Base-by-base conservation (phyloP, 2,888 invertebrate genomes). In the Perizoma flavofasciatum region DNA sequence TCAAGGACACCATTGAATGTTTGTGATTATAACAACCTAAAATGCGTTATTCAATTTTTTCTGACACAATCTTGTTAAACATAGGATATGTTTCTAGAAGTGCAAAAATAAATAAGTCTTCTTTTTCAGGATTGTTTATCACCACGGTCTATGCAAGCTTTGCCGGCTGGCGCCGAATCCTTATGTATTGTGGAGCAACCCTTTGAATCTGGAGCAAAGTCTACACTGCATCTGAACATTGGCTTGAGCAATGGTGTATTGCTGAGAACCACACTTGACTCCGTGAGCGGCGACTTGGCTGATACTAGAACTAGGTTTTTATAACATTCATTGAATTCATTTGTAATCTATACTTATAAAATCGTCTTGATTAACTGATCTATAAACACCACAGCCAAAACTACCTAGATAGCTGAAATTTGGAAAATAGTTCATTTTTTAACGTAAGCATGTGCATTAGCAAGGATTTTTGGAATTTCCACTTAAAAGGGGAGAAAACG, bases 171-270 rank as follows among this genome's bases (percentile, higher is more conserved):
- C 11, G 97, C 99, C 0, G 99, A 99, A 86, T 98, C 99, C 0
- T 93, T 99, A 6, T 98, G 99, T 82, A 97, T 99, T 67, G 98
- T 99, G 1, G 99, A 99, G 89, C 93, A 93, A 70, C 95, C 95
- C 32, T 93, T 94, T 65, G 94, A 94, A 68, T 93, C 94, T 44
- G 96, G 97, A 48, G 94, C 95, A 0, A 94, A 94, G 57, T 93
- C 94, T 63, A 95, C 95, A 37, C 93, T 99, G 22, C 98, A 98
- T 88, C 93, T 99, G 35, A 99, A 99, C 81, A 99, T 99, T 82
- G 99, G 99, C 1, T 92, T 99, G 33, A 98, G 98, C 91, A 99
- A 99, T 88, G 99, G 99, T 55, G 98, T 98, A 35, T 87, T 99
- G 61, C 89, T 99, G 55, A 93, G 99, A 75, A 98, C 98, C 3